Base-by-base conservation (phyloP, 2,113 vertebrate species). In the Polypterus senegalus region DNA sequence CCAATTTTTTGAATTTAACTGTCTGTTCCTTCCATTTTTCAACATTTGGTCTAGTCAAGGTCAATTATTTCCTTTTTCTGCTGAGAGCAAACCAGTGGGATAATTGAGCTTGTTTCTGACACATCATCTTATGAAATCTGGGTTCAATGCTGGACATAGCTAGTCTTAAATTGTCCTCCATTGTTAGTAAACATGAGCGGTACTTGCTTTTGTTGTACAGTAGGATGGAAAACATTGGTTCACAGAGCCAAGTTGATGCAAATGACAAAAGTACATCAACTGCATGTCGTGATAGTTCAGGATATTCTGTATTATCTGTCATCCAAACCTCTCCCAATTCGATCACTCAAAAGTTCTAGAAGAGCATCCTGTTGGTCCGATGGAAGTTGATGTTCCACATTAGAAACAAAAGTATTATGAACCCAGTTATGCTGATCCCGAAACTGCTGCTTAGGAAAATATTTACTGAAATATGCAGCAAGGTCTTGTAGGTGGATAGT, bases 251-350 rank as follows among this genome's bases (percentile, higher is more conserved):
- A 9, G 54, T 55, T 4, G 54, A 55, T 5, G 54, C 5, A 55
- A 55, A 55, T 5, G 54, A 27, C 54, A 55, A 55, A 55, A 55
- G 54, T 55, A 55, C 54, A 55, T 55, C 54, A 55, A 55, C 27
- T 55, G 54, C 54, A 9, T n/a, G 54, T 7, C 9, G 3, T 9
- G 54, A 5, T 4, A 7, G 54, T 55, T 55, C 54, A 9, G 54
- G 5, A 9, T 55, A 55, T 27, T 55, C 54, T 55, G 54, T 10
- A 9, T 55, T 27, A 5, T 5, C 54, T 55, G 9, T 11, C 54
- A 55, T 9, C 54, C 54, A 55, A 10, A 55, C 4, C 54, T 55
- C 54, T 55, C 54, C 10, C 10, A 8, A 27, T 55, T 9, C 9
- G 54, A 27, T 55, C 54, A 55, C 54, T 55, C 5, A 4, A 55